These are phyloP conservation scores for Drosophila quinaria DNA, from an alignment of 2,888 invertebrate genomes.

Conservation along the genomic window DNA sequence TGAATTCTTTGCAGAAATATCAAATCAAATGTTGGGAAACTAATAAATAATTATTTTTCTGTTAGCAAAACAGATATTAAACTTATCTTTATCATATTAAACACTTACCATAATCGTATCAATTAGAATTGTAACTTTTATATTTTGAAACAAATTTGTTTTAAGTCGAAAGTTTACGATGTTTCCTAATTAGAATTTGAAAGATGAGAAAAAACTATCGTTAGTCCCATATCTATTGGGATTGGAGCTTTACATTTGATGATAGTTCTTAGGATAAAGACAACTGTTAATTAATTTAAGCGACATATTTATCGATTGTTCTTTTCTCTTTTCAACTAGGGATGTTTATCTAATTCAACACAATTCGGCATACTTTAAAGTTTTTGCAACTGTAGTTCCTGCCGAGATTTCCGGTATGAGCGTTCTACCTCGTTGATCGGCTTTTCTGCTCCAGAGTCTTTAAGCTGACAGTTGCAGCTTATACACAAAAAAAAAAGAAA, in stretches of 20 bases:
- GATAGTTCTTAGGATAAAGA: neutral
- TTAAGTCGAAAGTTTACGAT: no score
- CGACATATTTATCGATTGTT: neutral
- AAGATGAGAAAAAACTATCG: no score
- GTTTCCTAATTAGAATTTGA: no score
- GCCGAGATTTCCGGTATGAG: conserved; percentile 34
- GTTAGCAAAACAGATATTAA: neutral
- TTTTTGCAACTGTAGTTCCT: conserved; percentile 45
- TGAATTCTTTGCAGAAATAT: neutral
- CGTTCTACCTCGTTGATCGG: conserved; percentile 56
- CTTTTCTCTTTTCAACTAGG: neutral
- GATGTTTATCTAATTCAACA: neutral
- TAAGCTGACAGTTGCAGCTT: conserved; percentile 40
- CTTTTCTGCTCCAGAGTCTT: conserved; percentile 19
- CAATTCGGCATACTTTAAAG: conserved; percentile 20
- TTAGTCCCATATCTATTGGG: no score
- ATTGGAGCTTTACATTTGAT: neutral
- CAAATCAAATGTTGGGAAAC: neutral
- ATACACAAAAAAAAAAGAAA: conserved; percentile 14
- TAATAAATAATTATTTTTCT: neutral
- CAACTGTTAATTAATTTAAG: neutral
- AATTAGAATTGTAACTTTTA: neutral
- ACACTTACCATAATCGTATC: no score
- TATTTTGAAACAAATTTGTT: neutral
- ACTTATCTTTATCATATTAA: neutral